Conservation (phyloP, 2,113 vertebrate species). For the Erythrolamprus reginae region DNA sequence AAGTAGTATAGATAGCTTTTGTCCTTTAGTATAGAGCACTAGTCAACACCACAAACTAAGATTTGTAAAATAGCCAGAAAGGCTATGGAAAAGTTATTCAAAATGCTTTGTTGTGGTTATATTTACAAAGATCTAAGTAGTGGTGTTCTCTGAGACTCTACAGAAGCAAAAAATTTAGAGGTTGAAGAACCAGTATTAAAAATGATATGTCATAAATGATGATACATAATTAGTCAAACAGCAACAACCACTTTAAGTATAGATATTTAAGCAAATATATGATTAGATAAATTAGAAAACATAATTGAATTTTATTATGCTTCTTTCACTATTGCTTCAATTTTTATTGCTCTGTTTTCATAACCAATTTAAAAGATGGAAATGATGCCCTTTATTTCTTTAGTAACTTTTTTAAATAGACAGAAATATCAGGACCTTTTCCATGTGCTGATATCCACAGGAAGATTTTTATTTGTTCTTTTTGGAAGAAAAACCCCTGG, state of each 20-base stretch:
- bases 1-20: not conserved
- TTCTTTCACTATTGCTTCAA: not conserved
- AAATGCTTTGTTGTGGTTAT: not conserved
- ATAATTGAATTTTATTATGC: not conserved
- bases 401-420: not conserved
- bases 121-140: not conserved
- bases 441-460: not conserved
- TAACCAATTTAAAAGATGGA: not conserved
- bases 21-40: not conserved
- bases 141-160: not conserved
- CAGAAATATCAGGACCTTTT: not conserved
- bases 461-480: not conserved
- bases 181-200: not conserved
- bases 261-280: not conserved
- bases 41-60: not conserved
- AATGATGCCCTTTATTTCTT: not conserved
- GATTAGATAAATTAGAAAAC: not conserved
- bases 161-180: too few species aligned
- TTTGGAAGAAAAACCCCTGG: not conserved
- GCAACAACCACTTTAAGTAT: not conserved
- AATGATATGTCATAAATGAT: not conserved
- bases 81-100: not conserved
- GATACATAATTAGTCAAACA: not conserved
- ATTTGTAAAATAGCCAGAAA: not conserved
- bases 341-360: not conserved